These are phyloP conservation scores for Mesitornis unicolor DNA, from an alignment of 2,113 vertebrate species.

Conservation along the genomic window DNA sequence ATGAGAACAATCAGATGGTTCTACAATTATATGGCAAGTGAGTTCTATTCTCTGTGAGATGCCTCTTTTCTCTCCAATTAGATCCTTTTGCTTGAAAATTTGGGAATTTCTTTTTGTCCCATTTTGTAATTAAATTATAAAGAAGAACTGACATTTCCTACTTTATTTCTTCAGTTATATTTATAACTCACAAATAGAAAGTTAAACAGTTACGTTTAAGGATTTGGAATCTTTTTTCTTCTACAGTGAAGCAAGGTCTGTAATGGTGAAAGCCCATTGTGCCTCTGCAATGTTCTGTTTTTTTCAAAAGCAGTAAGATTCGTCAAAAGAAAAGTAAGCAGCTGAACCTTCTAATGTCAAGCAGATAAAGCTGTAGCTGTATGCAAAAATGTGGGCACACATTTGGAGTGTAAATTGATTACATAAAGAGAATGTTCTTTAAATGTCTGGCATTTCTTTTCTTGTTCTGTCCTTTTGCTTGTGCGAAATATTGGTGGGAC, in stretches of 20 bases:
- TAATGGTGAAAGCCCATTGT: neutral
- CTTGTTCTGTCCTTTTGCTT: slow-evolving; percentile 4
- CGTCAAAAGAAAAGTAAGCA: neutral
- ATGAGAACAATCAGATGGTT: neutral
- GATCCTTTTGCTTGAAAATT: neutral
- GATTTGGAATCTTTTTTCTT: neutral
- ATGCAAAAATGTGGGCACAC: neutral
- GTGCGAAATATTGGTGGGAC: neutral
- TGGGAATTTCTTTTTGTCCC: neutral
- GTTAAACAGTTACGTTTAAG: neutral
- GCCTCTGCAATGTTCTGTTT: neutral
- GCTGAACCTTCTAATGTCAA: neutral
- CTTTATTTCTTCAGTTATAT: neutral
- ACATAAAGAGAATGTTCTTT: neutral
- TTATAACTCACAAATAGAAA: neutral
- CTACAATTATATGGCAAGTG: neutral
- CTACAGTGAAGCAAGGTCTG: fast-evolving
- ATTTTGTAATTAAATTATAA: neutral
- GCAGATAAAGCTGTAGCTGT: neutral
- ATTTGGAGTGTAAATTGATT: neutral
- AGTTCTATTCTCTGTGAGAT: neutral
- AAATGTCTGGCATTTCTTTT: neutral
- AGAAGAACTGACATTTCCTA: neutral
- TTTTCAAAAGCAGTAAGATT: neutral
- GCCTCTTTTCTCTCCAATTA: neutral